Evolutionary conservation across 1,140 invertebrate genomes (phyloP).

Genomic region (Papilio glaucus): DNA sequence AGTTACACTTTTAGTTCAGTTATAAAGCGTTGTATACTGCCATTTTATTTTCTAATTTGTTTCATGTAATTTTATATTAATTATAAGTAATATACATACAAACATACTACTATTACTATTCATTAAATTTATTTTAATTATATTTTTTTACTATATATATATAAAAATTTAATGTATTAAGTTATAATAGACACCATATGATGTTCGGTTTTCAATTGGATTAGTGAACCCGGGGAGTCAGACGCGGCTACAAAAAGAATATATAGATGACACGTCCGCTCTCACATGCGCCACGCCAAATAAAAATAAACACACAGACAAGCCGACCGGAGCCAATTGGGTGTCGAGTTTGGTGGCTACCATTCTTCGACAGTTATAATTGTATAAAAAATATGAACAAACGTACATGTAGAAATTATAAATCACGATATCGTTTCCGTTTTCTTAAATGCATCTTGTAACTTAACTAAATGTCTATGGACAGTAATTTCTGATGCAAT

Average conservation of each 20-base stretch:
- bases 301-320: conserved; percentile 61
- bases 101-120: too few relatives aligned
- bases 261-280: conserved; percentile 64
- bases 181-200: conserved; percentile 5
- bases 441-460: neutral
- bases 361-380: conserved; percentile 9
- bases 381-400: neutral
- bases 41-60: too few relatives aligned
- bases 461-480: neutral
- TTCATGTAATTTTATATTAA: too few relatives aligned
- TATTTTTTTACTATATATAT: conserved; percentile 1
- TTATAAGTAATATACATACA: too few relatives aligned
- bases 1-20: neutral
- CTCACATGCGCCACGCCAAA: conserved; percentile 55
- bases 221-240: conserved; percentile 33
- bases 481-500: neutral
- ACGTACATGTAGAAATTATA: too few relatives aligned
- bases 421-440: neutral
- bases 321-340: conserved; percentile 39
- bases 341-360: conserved; percentile 30
- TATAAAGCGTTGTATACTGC: too few relatives aligned
- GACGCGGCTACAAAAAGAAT: conserved; percentile 56
- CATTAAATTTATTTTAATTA: too few relatives aligned
- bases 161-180: neutral
- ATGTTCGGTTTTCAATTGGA: conserved; percentile 34